Evolutionary conservation across 1,140 invertebrate species (phyloP).

Genomic region (Philopotamus ludificatus): DNA sequence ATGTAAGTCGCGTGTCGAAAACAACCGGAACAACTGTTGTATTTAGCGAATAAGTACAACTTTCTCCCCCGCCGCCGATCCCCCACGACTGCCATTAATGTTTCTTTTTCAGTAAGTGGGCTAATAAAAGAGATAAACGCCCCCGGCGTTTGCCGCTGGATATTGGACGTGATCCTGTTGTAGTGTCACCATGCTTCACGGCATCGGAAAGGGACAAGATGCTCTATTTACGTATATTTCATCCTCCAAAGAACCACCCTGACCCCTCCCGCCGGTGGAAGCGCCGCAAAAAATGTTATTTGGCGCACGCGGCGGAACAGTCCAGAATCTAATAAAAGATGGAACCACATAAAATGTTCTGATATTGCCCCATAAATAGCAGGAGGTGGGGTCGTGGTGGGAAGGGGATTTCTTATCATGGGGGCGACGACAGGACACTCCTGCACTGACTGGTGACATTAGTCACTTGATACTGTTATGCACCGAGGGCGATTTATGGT

Average conservation of each 20-base stretch:
- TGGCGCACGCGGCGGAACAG: conserved; percentile 4
- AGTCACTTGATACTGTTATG: conserved; percentile 14
- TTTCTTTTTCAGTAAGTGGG: neutral
- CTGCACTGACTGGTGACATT: conserved; percentile 19
- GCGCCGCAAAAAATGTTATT: conserved; percentile 5
- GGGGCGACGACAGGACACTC: conserved; percentile 16
- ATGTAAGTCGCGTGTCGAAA: neutral
- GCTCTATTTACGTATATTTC: neutral
- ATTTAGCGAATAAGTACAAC: neutral
- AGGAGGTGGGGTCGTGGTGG: conserved; percentile 1
- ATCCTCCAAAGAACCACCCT: too few species aligned
- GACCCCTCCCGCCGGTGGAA: too few species aligned
- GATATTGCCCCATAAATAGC: conserved; percentile 36
- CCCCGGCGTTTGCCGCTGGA: neutral
- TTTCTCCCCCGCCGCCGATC: neutral
- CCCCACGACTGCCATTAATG: neutral
- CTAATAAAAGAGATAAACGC: neutral
- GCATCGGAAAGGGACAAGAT: neutral
- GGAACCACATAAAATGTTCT: conserved; percentile 36
- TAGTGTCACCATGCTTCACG: neutral
- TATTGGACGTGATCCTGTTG: neutral
- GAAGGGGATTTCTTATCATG: conserved; percentile 10
- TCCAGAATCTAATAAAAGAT: conserved; percentile 35
- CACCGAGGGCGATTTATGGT: conserved; percentile 19
- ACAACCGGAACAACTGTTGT: neutral